Evolutionary conservation across 1,140 invertebrate species (phyloP), one percentile per base, ranked within the genome.

Genomic region (Agrypnia vestita): DNA sequence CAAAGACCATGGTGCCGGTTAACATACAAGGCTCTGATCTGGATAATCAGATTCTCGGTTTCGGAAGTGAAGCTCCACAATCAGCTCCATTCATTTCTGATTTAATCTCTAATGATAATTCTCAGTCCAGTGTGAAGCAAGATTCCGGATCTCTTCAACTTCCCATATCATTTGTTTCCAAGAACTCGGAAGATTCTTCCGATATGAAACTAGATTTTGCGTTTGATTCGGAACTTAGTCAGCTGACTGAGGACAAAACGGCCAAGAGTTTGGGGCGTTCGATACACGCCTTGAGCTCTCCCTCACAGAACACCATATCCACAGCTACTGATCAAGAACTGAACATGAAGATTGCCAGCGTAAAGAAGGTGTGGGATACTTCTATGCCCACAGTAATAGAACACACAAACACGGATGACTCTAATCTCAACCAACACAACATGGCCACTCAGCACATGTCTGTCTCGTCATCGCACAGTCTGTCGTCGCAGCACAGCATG

Each of bases 191-290:
- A 87, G 95, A 97, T 84, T 92, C 91, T 46, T 92, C 94, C 44
- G 95, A 97, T 84, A 96, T 98, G 92, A 97, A 97, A 87, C 88
- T 98, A 47, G 96, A 97, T 86, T 98, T 98, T 86, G 92, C 93
- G 0, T 97, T 97, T 87, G 95, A 97, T 84, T 91, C 95, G 35
- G 94, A 95, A 84, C 88, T 96, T 9, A 91, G 93, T 17, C 93
- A 95, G 84, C 89, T 95, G 53, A 94, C 93, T 6, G 95, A 96
- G 49, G 95, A 96, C 78, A 96, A 95, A 83, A 89, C 88, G 56
- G 84, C 89, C 0, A 91, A 91, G 84, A 89, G 91, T 51, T 87
- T 94, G 21, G 91, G 92, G 1, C 89, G 92, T 6, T 87, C 82
- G n/a, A 92, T 93, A 76, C 93, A 93, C 80, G 79, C 85, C 9